Conservation (phyloP, 2,888 invertebrate genomes). For the Pomacea canaliculata region DNA sequence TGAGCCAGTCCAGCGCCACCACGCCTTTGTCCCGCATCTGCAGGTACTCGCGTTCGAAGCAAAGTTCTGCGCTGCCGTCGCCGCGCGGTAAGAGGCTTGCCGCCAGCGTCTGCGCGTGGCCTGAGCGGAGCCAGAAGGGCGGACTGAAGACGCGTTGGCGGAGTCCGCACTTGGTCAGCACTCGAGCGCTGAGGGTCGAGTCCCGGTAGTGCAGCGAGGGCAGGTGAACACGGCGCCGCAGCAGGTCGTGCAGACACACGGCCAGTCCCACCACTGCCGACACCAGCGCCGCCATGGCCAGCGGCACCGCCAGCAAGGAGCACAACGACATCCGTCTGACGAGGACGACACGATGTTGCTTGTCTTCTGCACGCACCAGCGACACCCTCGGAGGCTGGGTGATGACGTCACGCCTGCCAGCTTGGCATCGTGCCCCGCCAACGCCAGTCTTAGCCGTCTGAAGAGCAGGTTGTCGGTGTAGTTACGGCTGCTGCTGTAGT, state of each 20-base stretch:
- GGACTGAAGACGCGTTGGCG: conserved; percentile 52
- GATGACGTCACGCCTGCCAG: neutral
- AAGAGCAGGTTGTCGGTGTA: no score
- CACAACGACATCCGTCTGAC: conserved; percentile 28
- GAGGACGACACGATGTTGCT: neutral
- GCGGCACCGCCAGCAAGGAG: conserved; percentile 28
- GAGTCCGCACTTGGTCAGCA: conserved; percentile 49
- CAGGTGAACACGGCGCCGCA: conserved; percentile 28
- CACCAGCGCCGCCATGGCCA: conserved; percentile 30
- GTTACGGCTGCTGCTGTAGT: no score
- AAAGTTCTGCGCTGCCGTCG: conserved; percentile 30
- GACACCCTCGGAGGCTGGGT: neutral
- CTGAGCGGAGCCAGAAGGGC: conserved; percentile 43
- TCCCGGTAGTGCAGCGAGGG: conserved; percentile 54
- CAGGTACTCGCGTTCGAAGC: conserved; percentile 59
- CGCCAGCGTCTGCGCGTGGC: conserved; percentile 59
- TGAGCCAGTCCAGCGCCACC: conserved; percentile 63
- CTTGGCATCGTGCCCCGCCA: neutral
- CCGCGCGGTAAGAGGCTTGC: conserved; percentile 35
- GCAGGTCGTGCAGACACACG: conserved; percentile 26
- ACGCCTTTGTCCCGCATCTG: conserved; percentile 62
- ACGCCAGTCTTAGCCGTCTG: no score
- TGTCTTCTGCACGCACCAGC: neutral
- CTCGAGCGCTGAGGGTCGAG: conserved; percentile 55
- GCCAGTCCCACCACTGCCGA: conserved; percentile 28